phyloP scores from a whole-genome alignment of 2,113 vertebrate species.

The Gallinago jamesoni region DNA sequence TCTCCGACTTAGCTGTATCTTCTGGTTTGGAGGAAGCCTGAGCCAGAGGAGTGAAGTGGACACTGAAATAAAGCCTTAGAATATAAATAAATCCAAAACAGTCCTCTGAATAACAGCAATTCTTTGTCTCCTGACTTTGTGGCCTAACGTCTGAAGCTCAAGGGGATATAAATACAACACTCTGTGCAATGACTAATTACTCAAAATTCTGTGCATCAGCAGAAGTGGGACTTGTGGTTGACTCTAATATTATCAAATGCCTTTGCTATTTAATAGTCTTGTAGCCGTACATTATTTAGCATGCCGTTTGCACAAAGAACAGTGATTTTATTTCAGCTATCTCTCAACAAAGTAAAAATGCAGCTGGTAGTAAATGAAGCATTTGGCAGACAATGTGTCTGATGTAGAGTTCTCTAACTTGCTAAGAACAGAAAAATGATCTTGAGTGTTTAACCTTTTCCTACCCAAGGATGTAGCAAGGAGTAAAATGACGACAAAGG shows the following conservation, averaged over 20 bases:
- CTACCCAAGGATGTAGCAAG: slow-evolving; percentile 30
- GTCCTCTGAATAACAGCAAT: slow-evolving; percentile 71
- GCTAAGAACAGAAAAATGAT: slow-evolving; percentile 58
- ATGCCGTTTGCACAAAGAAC: slow-evolving; percentile 67
- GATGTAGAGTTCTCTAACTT: slow-evolving; percentile 60
- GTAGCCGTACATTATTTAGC: slow-evolving; percentile 58
- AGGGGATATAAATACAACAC: slow-evolving; percentile 74
- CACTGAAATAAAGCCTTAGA: slow-evolving; percentile 68
- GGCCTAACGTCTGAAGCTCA: slow-evolving; percentile 78
- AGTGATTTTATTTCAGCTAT: slow-evolving; percentile 75
- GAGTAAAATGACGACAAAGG: slow-evolving; percentile 44
- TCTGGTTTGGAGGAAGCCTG: slow-evolving; percentile 36
- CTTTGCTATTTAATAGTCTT: slow-evolving; percentile 77
- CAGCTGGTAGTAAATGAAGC: slow-evolving; percentile 76
- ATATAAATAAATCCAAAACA: slow-evolving; percentile 72
- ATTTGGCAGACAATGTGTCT: slow-evolving; percentile 73
- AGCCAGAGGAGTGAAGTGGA: slow-evolving; percentile 58
- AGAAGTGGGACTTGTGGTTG: slow-evolving; percentile 79
- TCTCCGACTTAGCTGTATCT: slow-evolving; percentile 57
- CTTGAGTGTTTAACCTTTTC: slow-evolving; percentile 67
- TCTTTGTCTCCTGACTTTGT: slow-evolving; percentile 78
- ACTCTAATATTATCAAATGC: slow-evolving; percentile 75
- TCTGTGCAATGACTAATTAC: slow-evolving; percentile 77
- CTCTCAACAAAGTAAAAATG: slow-evolving; percentile 72
- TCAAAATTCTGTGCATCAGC: slow-evolving; percentile 77